Conservation (phyloP, 2,113 vertebrate species). For the Proteles cristata region DNA sequence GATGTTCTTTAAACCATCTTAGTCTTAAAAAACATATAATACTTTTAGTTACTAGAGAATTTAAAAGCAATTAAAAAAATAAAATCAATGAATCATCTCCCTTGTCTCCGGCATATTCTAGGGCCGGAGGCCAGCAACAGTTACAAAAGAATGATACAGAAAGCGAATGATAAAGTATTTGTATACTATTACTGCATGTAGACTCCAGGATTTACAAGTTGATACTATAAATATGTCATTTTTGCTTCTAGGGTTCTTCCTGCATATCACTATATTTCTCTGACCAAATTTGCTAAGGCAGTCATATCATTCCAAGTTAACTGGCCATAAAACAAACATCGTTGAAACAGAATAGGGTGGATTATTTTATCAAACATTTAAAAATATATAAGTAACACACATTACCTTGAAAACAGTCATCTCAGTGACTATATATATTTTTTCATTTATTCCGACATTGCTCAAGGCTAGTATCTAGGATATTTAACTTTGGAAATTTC, state of each 20-base stretch:
- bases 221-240: background rate
- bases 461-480: background rate
- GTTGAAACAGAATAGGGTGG: background rate
- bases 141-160: background rate
- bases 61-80: conserved; percentile 29
- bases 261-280: background rate
- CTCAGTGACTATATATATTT: background rate
- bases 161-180: background rate
- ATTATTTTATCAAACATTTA: background rate
- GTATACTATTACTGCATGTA: fast-evolving
- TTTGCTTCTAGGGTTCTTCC: background rate
- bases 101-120: background rate
- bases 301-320: conserved; percentile 49
- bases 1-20: background rate
- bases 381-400: background rate
- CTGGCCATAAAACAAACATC: background rate
- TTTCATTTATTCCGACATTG: background rate
- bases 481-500: background rate
- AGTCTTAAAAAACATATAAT: background rate
- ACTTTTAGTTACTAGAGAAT: background rate
- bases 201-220: background rate
- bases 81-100: background rate
- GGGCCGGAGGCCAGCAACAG: background rate
- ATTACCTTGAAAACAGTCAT: background rate
- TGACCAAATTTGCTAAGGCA: background rate